Percentiles rank a stretch among this genome's conserved stretches.
phyloP scores from a whole-genome alignment of 1,140 invertebrate genomes.

The Sarcophaga bullata region DNA sequence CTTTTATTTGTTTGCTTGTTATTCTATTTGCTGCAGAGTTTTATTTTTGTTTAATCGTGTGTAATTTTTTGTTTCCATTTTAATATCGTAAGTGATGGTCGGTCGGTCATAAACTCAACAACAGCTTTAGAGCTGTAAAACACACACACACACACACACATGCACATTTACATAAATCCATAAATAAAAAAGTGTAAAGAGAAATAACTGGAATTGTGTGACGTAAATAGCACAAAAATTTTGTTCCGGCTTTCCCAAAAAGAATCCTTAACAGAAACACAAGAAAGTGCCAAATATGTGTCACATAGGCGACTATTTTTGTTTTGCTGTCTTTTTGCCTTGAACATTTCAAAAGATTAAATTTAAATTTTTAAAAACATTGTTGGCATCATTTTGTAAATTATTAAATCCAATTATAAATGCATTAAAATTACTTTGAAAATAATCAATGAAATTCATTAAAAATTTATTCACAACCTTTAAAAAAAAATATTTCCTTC shows the following conservation, averaged over 20 bases:
- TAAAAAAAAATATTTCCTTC: no score
- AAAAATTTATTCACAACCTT: no score
- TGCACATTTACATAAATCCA: not conserved
- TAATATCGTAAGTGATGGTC: not conserved
- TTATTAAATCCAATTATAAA: no score
- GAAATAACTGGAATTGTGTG: not conserved
- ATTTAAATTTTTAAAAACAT: no score
- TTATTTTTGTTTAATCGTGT: not conserved
- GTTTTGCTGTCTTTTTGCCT: no score
- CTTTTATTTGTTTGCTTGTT: not conserved
- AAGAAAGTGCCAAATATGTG: no score
- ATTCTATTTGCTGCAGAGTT: not conserved
- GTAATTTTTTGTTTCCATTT: not conserved
- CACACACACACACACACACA: not conserved
- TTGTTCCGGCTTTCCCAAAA: conserved; percentile 26
- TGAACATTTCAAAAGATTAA: no score
- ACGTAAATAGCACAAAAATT: conserved; percentile 20
- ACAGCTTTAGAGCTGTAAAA: conserved; percentile 16
- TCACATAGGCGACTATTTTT: no score
- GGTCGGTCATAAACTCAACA: no score
- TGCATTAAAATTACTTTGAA: no score
- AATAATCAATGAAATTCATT: no score
- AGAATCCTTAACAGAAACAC: not conserved
- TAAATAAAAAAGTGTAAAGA: not conserved
- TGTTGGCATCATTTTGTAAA: no score